These are phyloP conservation scores for Cepaea hortensis DNA, from an alignment of 2,888 invertebrate species.

Conservation along the genomic window DNA sequence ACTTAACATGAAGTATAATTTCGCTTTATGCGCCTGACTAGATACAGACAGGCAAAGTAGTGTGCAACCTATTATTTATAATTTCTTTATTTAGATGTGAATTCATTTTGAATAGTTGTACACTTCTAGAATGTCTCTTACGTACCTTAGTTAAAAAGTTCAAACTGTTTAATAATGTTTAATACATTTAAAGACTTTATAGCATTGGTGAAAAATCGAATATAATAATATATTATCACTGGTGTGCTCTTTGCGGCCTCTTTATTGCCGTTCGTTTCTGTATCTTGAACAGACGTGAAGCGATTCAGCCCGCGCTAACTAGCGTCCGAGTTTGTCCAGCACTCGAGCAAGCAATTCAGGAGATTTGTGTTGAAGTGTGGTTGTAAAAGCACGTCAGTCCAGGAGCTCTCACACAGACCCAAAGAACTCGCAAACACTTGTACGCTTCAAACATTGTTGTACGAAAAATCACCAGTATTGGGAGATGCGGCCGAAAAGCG, in stretches of 20 bases:
- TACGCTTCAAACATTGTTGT: slow-evolving; percentile 12
- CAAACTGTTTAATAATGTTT: too few species aligned
- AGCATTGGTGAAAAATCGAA: too few species aligned
- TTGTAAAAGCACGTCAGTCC: neutral
- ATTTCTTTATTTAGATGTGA: too few species aligned
- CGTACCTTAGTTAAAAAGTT: too few species aligned
- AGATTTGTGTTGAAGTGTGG: neutral
- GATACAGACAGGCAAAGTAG: too few species aligned
- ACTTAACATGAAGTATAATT: too few species aligned
- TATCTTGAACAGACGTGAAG: neutral
- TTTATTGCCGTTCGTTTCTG: neutral
- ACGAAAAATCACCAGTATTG: slow-evolving; percentile 26
- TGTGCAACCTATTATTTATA: too few species aligned
- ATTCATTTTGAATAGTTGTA: too few species aligned
- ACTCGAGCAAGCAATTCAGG: slow-evolving; percentile 3
- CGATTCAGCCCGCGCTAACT: neutral
- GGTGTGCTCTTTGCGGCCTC: neutral
- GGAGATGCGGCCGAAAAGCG: neutral
- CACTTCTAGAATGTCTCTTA: too few species aligned
- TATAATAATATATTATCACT: too few species aligned
- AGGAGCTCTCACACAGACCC: neutral
- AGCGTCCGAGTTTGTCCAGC: neutral
- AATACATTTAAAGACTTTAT: too few species aligned
- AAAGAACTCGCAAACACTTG: slow-evolving; percentile 1
- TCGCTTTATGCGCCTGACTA: too few species aligned